These are phyloP conservation scores for Sander vitreus DNA, from an alignment of 2,113 vertebrate species.

Conservation along the genomic window DNA sequence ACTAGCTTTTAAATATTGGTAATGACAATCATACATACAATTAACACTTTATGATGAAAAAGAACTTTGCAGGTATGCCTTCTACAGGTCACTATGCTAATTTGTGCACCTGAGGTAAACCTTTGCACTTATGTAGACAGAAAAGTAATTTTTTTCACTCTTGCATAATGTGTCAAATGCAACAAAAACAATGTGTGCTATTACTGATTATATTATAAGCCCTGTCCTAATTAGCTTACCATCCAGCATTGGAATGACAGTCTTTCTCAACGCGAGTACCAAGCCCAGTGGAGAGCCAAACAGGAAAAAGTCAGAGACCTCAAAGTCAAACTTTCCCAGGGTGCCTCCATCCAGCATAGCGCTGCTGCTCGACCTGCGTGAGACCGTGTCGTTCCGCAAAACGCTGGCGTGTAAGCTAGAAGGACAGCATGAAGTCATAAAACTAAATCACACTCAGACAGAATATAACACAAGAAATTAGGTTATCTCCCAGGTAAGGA, in stretches of 20 bases:
- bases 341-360: slow-evolving; percentile 88
- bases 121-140: background rate
- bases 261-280: slow-evolving; percentile 95
- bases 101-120: background rate
- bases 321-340: slow-evolving; percentile 94
- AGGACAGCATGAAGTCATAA: slow-evolving; percentile 49
- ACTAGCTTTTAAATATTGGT: background rate
- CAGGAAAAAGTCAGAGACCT: slow-evolving; percentile 96
- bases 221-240: slow-evolving; percentile 81
- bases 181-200: background rate
- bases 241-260: slow-evolving; percentile 93
- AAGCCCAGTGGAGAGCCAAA: slow-evolving; percentile 96
- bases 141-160: background rate
- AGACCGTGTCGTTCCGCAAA: slow-evolving; percentile 85
- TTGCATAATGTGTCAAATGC: background rate
- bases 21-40: background rate
- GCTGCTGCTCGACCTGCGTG: slow-evolving; percentile 90
- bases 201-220: background rate
- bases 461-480: background rate
- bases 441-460: slow-evolving; percentile 29
- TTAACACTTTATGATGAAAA: background rate
- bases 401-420: slow-evolving; percentile 92
- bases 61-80: background rate
- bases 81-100: background rate
- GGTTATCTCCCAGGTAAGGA: background rate